These are phyloP conservation scores for Aphaenogaster rudis DNA, from an alignment of 1,140 invertebrate genomes.

Conservation along the genomic window DNA sequence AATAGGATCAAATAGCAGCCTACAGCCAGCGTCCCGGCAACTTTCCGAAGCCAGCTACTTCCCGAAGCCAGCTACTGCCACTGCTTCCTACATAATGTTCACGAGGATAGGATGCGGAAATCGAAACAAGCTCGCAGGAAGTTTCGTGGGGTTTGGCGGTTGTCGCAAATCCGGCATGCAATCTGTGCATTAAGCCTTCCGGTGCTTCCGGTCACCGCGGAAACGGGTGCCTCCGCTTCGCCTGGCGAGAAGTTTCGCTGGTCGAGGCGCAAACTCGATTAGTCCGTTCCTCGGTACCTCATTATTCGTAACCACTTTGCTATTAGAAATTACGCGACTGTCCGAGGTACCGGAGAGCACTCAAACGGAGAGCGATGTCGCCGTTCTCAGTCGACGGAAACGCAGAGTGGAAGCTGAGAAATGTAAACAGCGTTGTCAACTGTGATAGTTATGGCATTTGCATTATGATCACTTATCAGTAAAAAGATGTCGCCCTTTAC, in stretches of 20 bases:
- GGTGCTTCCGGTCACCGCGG: conserved; percentile 31
- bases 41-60: conserved; percentile 24
- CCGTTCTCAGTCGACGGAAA: not conserved
- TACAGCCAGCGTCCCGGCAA: not conserved
- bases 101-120: conserved; percentile 2
- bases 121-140: conserved; percentile 48
- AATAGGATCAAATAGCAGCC: conserved; percentile 38
- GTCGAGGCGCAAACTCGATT: conserved; percentile 63
- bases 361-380: not conserved
- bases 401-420: not conserved
- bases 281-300: conserved; percentile 10
- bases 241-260: conserved; percentile 2
- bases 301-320: conserved; percentile 38
- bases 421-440: not conserved
- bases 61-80: not conserved
- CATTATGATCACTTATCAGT: not conserved
- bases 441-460: not conserved
- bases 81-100: conserved; percentile 14
- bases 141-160: conserved; percentile 29
- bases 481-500: not conserved
- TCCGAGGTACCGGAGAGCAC: not conserved
- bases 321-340: conserved; percentile 34
- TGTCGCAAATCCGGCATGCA: conserved; percentile 1
- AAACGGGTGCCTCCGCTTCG: not conserved
- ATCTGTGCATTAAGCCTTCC: conserved; percentile 39